Base-by-base conservation (phyloP, 2,888 invertebrate genomes). In the Eustalomyia histrio region DNA sequence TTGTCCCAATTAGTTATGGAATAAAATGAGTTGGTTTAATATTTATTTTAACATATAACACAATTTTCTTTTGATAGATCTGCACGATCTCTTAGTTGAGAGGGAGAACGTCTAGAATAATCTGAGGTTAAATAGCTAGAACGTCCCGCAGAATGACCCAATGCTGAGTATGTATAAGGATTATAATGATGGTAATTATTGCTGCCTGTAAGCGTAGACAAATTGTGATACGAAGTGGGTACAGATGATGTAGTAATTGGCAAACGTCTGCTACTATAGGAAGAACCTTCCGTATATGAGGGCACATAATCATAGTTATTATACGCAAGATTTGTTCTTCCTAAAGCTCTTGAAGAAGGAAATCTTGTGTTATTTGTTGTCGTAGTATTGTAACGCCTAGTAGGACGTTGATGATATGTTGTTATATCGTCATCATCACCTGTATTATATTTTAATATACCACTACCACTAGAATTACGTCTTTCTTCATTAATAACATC, bases 41-140 rank as follows among this genome's bases (percentile, higher is more conserved):
- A 63, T 21, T 39, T 29, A 71, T 60, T 84, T n/a, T 90, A 90
- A 55, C 87, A 87, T 83, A 90, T 86, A 84, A 88, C 85, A 86
- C 90, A 90, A 84, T 89, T 88, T 83, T 90, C 90, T 87, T 88
- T 90, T 82, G 86, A 85, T 24, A 82, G 85, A 80, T 86, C 85
- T 33, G 68, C 29, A 47, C 88, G 87, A 33, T 86, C 86, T 82
- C 84, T 84, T 17, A 84, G 84, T 12, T 83, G 84, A 8, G 84
- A 79, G 57, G 90, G 89, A 83, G 88, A 88, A 21, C 87, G 88
- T 58, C 86, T 86, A 35, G 89, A 87, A 52, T 89, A 85, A 80
- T 90, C 89, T 14, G 43, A 47, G 57, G 83, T 85, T 21, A 88
- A 85, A 80, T 89, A 86, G 17, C 86, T 81, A 67, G 83, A 78